These are phyloP conservation scores for Pachyramphus minor DNA, from an alignment of 2,113 vertebrate genomes.

Conservation along the genomic window DNA sequence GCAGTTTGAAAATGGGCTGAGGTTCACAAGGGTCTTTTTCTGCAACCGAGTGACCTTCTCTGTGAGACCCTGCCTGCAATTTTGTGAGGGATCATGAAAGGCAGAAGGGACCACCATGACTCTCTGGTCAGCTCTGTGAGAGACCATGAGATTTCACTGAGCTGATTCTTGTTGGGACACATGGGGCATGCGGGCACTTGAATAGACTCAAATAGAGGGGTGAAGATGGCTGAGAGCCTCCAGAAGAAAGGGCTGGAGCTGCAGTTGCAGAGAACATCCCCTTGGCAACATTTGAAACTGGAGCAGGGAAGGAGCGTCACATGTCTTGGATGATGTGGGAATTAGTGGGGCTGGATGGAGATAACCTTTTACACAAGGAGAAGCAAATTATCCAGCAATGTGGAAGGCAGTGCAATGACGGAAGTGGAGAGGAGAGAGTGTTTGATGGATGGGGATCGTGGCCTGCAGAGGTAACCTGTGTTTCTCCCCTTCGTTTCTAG, in stretches of 20 bases:
- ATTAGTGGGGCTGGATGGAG: background rate
- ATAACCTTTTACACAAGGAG: background rate
- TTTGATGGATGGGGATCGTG: background rate
- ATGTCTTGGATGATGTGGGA: background rate
- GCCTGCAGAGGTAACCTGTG: background rate
- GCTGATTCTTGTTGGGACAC: background rate
- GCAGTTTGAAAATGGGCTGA: background rate
- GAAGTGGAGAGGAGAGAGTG: background rate
- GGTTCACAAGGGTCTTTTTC: background rate
- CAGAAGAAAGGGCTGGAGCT: background rate
- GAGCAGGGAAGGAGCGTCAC: background rate
- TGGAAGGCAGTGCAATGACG: background rate
- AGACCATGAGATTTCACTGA: background rate
- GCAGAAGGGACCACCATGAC: background rate
- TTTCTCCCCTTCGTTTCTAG: constrained; percentile 65
- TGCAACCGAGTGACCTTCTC: background rate
- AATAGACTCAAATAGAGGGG: background rate
- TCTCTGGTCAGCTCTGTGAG: background rate
- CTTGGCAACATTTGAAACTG: background rate
- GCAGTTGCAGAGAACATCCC: background rate
- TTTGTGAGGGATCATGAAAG: background rate
- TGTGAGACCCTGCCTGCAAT: background rate
- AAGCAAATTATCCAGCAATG: background rate
- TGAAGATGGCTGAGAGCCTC: background rate
- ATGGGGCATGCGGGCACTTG: accelerated